Percentiles rank a stretch among this genome's conserved stretches.
phyloP scores from a whole-genome alignment of 2,888 invertebrate species.

The Chrysomela aeneicollis region DNA sequence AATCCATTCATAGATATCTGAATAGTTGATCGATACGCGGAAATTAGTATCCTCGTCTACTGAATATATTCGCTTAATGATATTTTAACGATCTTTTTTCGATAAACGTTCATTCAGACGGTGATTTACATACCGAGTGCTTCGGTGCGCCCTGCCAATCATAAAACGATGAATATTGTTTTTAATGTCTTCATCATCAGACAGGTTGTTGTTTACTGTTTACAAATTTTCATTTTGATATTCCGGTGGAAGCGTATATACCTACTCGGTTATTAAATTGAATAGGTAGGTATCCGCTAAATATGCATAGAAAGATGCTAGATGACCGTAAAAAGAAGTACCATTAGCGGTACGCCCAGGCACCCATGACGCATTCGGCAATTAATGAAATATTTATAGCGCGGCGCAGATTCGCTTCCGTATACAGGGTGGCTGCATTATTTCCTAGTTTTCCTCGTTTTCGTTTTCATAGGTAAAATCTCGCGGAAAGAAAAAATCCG shows the following conservation, averaged over 20 bases:
- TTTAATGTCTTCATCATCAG: slow-evolving; percentile 15
- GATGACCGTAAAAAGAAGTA: slow-evolving; percentile 51
- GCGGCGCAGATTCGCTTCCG: slow-evolving; percentile 33
- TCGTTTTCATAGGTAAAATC: too few species aligned
- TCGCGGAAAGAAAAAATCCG: too few species aligned
- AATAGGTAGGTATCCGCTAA: slow-evolving; percentile 31
- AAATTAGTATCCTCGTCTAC: neutral
- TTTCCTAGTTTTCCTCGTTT: neutral
- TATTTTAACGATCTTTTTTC: neutral
- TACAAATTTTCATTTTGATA: slow-evolving; percentile 23
- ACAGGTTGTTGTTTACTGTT: slow-evolving; percentile 23
- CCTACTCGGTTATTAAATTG: neutral
- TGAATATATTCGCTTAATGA: neutral
- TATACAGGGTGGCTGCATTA: slow-evolving; percentile 15
- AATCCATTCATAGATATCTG: too few species aligned
- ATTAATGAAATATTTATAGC: slow-evolving; percentile 51
- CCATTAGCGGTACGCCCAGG: slow-evolving; percentile 50
- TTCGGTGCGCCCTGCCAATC: neutral
- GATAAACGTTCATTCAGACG: neutral
- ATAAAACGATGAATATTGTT: neutral
- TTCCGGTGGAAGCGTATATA: neutral
- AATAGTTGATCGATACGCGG: too few species aligned
- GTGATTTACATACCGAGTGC: neutral
- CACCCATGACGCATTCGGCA: slow-evolving; percentile 52
- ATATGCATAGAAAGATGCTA: slow-evolving; percentile 46